A percentile compares a stretch with the other conserved stretches of the same genome.
Evolutionary conservation across 2,888 invertebrate species (phyloP).

Genomic region (Chirona hameri): DNA sequence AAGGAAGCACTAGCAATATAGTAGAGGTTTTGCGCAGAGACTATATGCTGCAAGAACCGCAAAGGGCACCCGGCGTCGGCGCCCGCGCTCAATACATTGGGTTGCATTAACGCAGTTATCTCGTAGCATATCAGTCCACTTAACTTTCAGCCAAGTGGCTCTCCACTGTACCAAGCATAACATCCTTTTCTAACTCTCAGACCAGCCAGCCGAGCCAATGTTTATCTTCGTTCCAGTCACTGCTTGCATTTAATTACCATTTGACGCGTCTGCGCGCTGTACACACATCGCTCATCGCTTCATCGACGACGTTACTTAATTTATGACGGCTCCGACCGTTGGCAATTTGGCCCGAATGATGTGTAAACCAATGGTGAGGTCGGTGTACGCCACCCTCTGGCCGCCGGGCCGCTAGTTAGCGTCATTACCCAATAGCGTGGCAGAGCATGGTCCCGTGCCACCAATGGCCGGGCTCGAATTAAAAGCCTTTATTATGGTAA

Average conservation of each 20-base stretch:
- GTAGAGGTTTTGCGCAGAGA: no score
- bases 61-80: no score
- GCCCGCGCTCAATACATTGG: no score
- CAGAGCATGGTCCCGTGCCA: neutral
- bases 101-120: no score
- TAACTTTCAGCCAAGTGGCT: no score
- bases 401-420: neutral
- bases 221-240: neutral
- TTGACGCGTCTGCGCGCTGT: neutral
- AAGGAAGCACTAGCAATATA: no score
- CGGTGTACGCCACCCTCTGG: neutral
- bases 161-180: no score
- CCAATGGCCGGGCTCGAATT: neutral
- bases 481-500: constrained; percentile 13
- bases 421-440: constrained; percentile 23
- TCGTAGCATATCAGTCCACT: no score
- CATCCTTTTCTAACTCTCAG: neutral
- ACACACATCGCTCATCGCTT: neutral
- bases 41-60: no score
- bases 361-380: neutral
- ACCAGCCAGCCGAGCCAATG: neutral
- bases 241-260: constrained; percentile 4
- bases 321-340: neutral
- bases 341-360: neutral
- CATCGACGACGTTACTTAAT: constrained; percentile 1